Conservation (phyloP, 2,113 vertebrate genomes). For the Xiphorhynchus elegans region DNA sequence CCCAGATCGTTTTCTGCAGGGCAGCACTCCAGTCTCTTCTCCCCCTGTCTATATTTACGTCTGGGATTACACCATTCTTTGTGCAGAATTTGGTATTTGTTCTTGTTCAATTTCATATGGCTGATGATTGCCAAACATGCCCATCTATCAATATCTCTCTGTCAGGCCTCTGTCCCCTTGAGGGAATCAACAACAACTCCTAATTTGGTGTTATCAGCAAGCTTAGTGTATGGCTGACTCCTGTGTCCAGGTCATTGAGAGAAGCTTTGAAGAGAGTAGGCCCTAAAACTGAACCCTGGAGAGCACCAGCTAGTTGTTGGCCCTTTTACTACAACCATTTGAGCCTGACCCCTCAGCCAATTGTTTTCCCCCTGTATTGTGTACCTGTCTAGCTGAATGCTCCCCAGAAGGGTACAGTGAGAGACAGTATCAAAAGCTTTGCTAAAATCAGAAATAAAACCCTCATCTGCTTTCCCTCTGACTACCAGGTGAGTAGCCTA, state of each 20-base stretch:
- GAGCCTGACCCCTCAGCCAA: background rate
- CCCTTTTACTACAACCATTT: background rate
- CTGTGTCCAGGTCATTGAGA: background rate
- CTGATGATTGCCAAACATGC: background rate
- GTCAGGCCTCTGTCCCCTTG: background rate
- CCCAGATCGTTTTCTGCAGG: background rate
- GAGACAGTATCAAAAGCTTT: background rate
- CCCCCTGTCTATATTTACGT: rapidly evolving
- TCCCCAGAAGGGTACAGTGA: background rate
- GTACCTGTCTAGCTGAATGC: rapidly evolving
- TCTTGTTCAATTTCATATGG: background rate
- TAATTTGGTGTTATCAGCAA: background rate
- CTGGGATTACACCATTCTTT: background rate
- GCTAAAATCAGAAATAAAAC: background rate
- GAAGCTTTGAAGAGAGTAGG: background rate
- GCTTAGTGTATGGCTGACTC: background rate
- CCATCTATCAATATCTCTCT: background rate
- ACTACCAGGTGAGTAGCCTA: background rate
- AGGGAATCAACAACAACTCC: background rate
- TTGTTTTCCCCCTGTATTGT: background rate
- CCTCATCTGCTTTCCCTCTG: background rate
- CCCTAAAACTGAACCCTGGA: background rate
- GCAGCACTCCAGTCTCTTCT: background rate
- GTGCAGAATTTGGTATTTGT: background rate
- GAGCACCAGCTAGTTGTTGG: background rate